Conservation (phyloP, 2,888 invertebrate species). For the Molanna angustata region DNA sequence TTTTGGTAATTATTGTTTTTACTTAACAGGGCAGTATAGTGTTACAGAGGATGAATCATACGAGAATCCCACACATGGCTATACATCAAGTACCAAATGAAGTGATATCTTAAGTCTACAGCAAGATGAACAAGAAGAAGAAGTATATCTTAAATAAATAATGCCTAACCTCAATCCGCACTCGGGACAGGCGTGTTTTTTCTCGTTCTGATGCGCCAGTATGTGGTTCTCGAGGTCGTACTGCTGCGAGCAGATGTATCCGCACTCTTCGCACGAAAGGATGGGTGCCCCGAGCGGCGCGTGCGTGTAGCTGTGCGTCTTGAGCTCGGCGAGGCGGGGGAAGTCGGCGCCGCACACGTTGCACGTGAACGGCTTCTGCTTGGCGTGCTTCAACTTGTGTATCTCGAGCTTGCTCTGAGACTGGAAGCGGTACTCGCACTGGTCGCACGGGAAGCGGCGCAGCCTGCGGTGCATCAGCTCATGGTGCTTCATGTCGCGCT, state of each 20-base stretch:
- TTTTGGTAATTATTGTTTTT: too few relatives aligned
- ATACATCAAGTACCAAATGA: too few relatives aligned
- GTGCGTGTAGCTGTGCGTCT: conserved; percentile 13
- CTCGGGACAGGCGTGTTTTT: conserved; percentile 15
- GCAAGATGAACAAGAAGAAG: too few relatives aligned
- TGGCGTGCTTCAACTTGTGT: conserved; percentile 17
- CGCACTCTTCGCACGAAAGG: conserved; percentile 18
- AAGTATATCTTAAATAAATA: too few relatives aligned
- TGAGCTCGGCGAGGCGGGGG: conserved; percentile 13
- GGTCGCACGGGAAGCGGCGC: conserved; percentile 15
- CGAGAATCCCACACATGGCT: too few relatives aligned
- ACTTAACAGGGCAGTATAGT: too few relatives aligned
- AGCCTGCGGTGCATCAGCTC: conserved; percentile 17
- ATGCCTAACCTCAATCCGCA: conserved; percentile 16
- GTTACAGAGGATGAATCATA: too few relatives aligned
- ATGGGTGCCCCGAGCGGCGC: conserved; percentile 11
- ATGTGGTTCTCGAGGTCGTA: conserved; percentile 17
- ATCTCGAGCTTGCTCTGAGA: conserved; percentile 20
- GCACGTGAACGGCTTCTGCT: conserved; percentile 17
- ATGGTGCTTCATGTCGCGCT: conserved; percentile 18
- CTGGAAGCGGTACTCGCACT: conserved; percentile 21
- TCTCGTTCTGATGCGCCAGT: conserved; percentile 11
- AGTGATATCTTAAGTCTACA: too few relatives aligned
- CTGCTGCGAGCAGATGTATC: conserved; percentile 13
- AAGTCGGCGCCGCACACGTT: conserved; percentile 13